phyloP scores from a whole-genome alignment of 2,797 vertebrate genomes.

The Pangasius larnaudii region DNA sequence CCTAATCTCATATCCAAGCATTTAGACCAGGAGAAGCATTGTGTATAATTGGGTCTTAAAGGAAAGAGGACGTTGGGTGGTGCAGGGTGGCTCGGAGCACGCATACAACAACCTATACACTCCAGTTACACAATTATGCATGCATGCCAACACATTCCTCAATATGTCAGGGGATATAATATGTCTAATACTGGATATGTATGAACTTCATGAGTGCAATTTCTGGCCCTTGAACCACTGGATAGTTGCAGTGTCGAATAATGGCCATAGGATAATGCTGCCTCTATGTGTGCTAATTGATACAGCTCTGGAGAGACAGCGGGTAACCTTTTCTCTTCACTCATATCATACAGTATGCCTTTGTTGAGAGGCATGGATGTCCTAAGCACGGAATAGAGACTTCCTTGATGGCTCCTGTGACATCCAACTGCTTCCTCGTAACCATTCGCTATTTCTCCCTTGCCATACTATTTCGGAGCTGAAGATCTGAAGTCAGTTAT shows the following conservation, averaged over 20 bases:
- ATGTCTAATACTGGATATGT: conserved; percentile 39
- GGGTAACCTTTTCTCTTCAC: conserved; percentile 40
- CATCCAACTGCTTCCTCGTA: conserved; percentile 38
- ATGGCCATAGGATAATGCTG: conserved; percentile 53
- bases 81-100: conserved; percentile 22
- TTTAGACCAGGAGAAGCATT: conserved; percentile 53
- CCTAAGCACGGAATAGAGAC: conserved; percentile 50
- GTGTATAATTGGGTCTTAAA: conserved; percentile 44
- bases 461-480: conserved; percentile 15
- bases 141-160: conserved; percentile 52
- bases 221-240: conserved; percentile 57
- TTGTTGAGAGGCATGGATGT: conserved; percentile 49
- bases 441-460: conserved; percentile 18
- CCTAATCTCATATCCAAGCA: conserved; percentile 58
- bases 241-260: conserved; percentile 56
- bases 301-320: conserved; percentile 46
- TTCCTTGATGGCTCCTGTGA: conserved; percentile 46
- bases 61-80: conserved; percentile 34
- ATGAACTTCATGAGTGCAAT: conserved; percentile 43
- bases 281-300: conserved; percentile 53
- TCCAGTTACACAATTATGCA: conserved; percentile 49
- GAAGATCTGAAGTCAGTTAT: conserved; percentile 16
- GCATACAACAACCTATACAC: conserved; percentile 45
- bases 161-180: conserved; percentile 31
- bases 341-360: conserved; percentile 54